phyloP scores from a whole-genome alignment of 1,140 invertebrate genomes.

The Platyscapa corneri region DNA sequence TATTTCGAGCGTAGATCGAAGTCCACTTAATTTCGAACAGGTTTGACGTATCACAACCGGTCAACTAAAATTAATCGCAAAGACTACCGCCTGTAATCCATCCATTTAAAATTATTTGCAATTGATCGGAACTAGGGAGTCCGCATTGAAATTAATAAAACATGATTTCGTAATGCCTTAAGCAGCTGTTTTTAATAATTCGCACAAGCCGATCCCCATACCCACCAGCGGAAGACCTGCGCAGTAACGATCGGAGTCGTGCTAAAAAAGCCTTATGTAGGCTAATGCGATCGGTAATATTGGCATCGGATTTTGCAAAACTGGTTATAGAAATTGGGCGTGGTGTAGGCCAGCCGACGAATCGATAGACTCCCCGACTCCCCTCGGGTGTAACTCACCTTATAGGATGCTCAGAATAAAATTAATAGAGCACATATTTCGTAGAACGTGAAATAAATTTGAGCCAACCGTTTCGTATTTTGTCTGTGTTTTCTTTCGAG shows the following conservation, averaged over 20 bases:
- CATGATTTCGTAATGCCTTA: background rate
- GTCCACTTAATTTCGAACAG: too few species aligned
- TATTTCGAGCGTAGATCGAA: too few species aligned
- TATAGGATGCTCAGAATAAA: background rate
- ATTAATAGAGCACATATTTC: background rate
- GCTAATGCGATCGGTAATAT: slow-evolving; percentile 15
- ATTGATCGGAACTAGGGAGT: too few species aligned
- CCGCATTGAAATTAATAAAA: background rate
- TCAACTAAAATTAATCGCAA: too few species aligned
- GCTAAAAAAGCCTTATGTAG: slow-evolving; percentile 8
- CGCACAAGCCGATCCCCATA: background rate
- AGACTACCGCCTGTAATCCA: too few species aligned
- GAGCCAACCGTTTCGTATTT: too few species aligned
- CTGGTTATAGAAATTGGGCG: slow-evolving; percentile 30
- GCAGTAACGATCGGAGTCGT: background rate
- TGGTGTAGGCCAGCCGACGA: background rate
- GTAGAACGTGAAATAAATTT: too few species aligned
- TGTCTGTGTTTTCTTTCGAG: too few species aligned
- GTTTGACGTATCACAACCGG: too few species aligned
- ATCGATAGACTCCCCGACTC: slow-evolving; percentile 27
- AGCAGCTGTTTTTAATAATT: background rate
- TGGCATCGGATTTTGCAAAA: slow-evolving; percentile 33
- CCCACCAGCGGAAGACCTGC: background rate
- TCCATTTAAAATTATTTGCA: too few species aligned
- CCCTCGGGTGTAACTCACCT: too few species aligned